A percentile compares a stretch with the other conserved stretches of the same genome.
These are phyloP conservation scores for Actinernus sp. DNA, from an alignment of 92 coral and sea anemone species.

Conservation along the genomic window DNA sequence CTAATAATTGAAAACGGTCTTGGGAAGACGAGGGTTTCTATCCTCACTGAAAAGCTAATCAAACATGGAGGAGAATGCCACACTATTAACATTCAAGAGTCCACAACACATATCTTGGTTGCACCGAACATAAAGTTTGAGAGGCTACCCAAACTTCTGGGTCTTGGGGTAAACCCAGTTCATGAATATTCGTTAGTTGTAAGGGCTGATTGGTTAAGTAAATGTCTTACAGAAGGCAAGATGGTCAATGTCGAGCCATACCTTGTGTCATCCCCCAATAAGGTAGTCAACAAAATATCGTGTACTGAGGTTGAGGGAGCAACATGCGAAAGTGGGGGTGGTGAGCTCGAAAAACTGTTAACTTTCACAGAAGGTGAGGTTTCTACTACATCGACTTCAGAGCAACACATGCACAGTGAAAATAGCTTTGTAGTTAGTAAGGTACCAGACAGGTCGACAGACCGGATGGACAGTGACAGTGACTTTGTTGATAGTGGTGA, in stretches of 20 bases:
- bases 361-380: background rate
- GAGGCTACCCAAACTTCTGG: conserved; percentile 58
- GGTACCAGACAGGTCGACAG: too few relatives aligned
- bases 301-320: conserved; percentile 66
- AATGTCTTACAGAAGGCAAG: conserved; percentile 79
- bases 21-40: conserved; percentile 85
- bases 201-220: conserved; percentile 90
- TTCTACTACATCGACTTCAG: conserved; percentile 3
- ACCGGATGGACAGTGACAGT: conserved; percentile 82
- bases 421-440: too few relatives aligned
- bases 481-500: conserved; percentile 89
- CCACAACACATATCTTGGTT: conserved; percentile 75
- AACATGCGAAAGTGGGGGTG: background rate
- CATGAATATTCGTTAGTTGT: conserved; percentile 55
- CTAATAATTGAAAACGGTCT: conserved; percentile 85
- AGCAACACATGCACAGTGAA: too few relatives aligned
- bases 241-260: conserved; percentile 59
- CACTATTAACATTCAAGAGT: conserved; percentile 32
- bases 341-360: background rate
- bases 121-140: conserved; percentile 65
- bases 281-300: conserved; percentile 1
- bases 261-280: conserved; percentile 18
- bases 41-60: conserved; percentile 76
- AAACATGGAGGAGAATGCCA: conserved; percentile 80
- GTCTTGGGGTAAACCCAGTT: conserved; percentile 40